These are phyloP conservation scores for Gymnothorax reevesii DNA, from an alignment of 2,797 vertebrate genomes.

Conservation along the genomic window DNA sequence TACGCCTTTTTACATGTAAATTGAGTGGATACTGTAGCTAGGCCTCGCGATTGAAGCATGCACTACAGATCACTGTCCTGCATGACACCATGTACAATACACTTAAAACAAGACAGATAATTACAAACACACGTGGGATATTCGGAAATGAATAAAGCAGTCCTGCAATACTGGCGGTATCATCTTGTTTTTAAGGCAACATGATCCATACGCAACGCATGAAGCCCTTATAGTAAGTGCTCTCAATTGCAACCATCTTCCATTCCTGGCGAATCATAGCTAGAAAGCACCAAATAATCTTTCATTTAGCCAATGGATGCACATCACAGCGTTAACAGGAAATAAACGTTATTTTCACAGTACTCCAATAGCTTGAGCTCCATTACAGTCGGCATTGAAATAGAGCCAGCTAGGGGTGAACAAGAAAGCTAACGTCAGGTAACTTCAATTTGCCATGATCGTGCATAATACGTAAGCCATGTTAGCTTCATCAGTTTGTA, in stretches of 20 bases:
- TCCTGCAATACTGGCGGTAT: background rate
- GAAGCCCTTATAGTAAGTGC: background rate
- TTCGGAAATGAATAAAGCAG: background rate
- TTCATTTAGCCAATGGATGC: background rate
- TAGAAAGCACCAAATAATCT: background rate
- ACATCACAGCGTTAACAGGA: background rate
- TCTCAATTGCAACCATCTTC: background rate
- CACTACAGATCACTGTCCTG: background rate
- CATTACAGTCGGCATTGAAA: background rate
- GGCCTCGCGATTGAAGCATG: background rate
- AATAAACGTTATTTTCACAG: background rate
- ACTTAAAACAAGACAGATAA: background rate
- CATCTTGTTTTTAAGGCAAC: background rate
- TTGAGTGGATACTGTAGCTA: background rate
- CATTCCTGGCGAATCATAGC: slow-evolving; percentile 10
- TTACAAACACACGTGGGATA: background rate
- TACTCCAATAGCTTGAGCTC: background rate
- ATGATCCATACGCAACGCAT: background rate
- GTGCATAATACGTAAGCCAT: slow-evolving; percentile 9
- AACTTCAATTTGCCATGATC: background rate
- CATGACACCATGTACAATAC: background rate
- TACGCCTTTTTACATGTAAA: background rate
- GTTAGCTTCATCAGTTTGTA: slow-evolving; percentile 9
- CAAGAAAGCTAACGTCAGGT: background rate
- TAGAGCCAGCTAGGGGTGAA: background rate